phyloP scores from a whole-genome alignment of 2,888 invertebrate genomes.

The Drosophila infuscata region DNA sequence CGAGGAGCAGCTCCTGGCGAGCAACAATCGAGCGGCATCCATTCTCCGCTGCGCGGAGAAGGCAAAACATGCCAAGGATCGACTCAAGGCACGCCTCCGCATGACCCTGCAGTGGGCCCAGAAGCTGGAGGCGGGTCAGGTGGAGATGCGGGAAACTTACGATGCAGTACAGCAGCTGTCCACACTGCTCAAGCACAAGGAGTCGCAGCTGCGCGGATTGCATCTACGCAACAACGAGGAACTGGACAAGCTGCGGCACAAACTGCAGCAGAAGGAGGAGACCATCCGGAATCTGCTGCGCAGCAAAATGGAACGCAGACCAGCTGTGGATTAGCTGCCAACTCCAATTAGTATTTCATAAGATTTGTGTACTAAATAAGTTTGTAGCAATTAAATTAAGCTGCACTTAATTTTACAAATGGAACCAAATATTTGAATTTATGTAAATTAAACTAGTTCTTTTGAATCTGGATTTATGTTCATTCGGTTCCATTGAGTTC shows the following conservation, averaged over 20 bases:
- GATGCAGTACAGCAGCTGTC: constrained; percentile 83
- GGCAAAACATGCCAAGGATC: constrained; percentile 82
- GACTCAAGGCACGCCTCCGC: constrained; percentile 82
- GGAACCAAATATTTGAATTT: neutral
- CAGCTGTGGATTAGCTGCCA: constrained; percentile 61
- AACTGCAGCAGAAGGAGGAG: constrained; percentile 84
- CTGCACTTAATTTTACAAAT: neutral
- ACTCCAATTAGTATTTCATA: neutral
- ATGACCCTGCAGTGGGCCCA: constrained; percentile 84
- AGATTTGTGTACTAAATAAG: neutral
- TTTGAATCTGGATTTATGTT: neutral
- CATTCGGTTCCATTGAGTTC: neutral
- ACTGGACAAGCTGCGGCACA: constrained; percentile 80
- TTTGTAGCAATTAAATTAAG: neutral
- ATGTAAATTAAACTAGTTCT: neutral
- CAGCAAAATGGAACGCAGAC: constrained; percentile 64
- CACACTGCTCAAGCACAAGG: constrained; percentile 83
- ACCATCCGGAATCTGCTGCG: constrained; percentile 83
- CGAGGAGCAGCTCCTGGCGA: constrained; percentile 64
- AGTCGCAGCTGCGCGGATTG: constrained; percentile 83
- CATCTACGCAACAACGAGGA: constrained; percentile 82
- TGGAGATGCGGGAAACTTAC: constrained; percentile 81
- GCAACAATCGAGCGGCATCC: constrained; percentile 46
- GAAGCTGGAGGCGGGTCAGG: constrained; percentile 82
- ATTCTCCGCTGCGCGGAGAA: constrained; percentile 78